Evolutionary conservation across 2,113 vertebrate species (phyloP).

Genomic region (Rattus norvegicus): DNA sequence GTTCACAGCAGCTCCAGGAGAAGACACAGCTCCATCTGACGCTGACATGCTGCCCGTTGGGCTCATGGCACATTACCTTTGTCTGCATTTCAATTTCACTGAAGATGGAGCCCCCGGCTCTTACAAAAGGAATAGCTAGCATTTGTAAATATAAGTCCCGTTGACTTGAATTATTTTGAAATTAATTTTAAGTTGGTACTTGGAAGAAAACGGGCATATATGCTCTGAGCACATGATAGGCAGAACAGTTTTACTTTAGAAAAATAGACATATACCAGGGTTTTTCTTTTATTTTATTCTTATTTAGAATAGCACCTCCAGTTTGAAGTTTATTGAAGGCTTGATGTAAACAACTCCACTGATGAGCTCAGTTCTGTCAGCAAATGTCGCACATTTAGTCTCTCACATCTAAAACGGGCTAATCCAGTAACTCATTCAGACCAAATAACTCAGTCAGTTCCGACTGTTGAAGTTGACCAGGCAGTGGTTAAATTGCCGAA

Average conservation of each 20-base stretch:
- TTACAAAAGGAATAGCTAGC: background rate
- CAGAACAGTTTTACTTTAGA: background rate
- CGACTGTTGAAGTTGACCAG: background rate
- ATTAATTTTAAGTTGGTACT: background rate
- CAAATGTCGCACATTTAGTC: background rate
- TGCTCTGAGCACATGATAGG: background rate
- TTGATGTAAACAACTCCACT: background rate
- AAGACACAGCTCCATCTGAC: background rate
- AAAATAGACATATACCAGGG: background rate
- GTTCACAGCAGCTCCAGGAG: background rate
- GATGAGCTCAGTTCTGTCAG: background rate
- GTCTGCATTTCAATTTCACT: background rate
- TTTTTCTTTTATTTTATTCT: background rate
- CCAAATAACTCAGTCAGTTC: background rate
- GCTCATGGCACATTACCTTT: background rate
- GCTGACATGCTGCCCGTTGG: background rate
- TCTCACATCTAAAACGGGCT: background rate
- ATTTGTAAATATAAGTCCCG: background rate
- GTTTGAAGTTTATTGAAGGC: slow-evolving; percentile 12
- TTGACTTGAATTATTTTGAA: slow-evolving; percentile 17
- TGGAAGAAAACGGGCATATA: background rate
- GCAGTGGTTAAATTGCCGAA: background rate
- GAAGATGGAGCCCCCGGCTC: background rate
- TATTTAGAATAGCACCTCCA: background rate
- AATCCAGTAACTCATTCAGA: background rate